Evolutionary conservation across 2,113 vertebrate genomes (phyloP).

Genomic region (Osmerus mordax): DNA sequence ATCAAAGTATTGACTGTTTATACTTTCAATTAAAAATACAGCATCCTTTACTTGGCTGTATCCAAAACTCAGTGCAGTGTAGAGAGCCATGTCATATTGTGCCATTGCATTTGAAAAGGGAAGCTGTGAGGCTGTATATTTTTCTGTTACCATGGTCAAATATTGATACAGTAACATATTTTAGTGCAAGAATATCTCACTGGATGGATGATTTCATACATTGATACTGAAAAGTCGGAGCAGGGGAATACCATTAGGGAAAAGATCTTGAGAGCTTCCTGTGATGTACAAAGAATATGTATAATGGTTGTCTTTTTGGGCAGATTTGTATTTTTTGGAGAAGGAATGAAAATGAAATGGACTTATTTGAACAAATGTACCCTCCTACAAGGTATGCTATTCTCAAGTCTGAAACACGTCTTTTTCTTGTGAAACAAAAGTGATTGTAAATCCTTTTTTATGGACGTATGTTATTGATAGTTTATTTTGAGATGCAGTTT

Average conservation of each 20-base stretch:
- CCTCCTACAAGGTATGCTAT: neutral
- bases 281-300: no score
- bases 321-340: no score
- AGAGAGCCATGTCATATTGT: slow-evolving; percentile 23
- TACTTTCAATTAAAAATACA: slow-evolving; percentile 17
- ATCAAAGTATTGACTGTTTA: slow-evolving; percentile 13
- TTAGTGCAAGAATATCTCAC: slow-evolving; percentile 30
- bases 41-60: neutral
- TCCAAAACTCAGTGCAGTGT: neutral
- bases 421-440: slow-evolving; percentile 38
- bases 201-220: slow-evolving; percentile 16
- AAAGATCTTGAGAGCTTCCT: neutral
- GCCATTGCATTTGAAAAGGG: slow-evolving; percentile 26
- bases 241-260: neutral
- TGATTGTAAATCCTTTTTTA: slow-evolving; percentile 58
- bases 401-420: slow-evolving; percentile 1
- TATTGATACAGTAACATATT: slow-evolving; percentile 3
- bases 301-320: no score
- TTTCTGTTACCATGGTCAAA: slow-evolving; percentile 42
- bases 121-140: slow-evolving; percentile 3
- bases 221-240: neutral
- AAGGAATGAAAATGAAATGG: neutral
- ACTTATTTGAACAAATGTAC: neutral
- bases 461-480: slow-evolving; percentile 20
- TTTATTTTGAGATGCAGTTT: slow-evolving; percentile 29